Evolutionary conservation across 2,797 vertebrate genomes (phyloP).

Genomic region (Sebastes iracundus): DNA sequence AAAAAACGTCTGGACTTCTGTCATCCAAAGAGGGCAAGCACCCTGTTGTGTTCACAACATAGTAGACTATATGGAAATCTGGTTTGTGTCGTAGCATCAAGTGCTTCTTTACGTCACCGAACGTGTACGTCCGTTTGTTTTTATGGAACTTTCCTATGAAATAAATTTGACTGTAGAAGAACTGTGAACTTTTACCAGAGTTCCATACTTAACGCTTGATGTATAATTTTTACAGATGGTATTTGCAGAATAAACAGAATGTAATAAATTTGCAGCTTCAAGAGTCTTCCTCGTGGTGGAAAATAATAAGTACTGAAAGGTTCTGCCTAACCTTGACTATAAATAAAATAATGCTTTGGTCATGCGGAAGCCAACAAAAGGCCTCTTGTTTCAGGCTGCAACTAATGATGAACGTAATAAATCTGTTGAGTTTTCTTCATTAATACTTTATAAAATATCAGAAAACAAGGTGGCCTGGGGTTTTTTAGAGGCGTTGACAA

Average conservation of each 20-base stretch:
- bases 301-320: not conserved
- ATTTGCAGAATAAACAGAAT: slow-evolving; percentile 86
- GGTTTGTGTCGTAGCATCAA: slow-evolving; percentile 77
- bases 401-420: not conserved
- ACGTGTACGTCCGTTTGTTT: slow-evolving; percentile 66
- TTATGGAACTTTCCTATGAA: slow-evolving; percentile 74
- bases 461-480: not conserved
- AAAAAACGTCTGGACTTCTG: slow-evolving; percentile 9
- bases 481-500: not conserved
- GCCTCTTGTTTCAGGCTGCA: not conserved
- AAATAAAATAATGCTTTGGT: not conserved
- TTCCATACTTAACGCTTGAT: slow-evolving; percentile 77
- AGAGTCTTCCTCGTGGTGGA: not conserved
- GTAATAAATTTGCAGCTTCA: slow-evolving; percentile 47
- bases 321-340: not conserved
- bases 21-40: slow-evolving; percentile 68
- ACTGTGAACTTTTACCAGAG: slow-evolving; percentile 70
- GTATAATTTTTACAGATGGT: slow-evolving; percentile 85
- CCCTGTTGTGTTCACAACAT: slow-evolving; percentile 48
- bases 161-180: slow-evolving; percentile 71
- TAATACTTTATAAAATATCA: not conserved
- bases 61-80: slow-evolving; percentile 32
- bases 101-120: slow-evolving; percentile 74
- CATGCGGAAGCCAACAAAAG: not conserved
- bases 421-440: not conserved